These are phyloP conservation scores for Carabus problematicus DNA, from an alignment of 2,888 invertebrate genomes.

Conservation along the genomic window DNA sequence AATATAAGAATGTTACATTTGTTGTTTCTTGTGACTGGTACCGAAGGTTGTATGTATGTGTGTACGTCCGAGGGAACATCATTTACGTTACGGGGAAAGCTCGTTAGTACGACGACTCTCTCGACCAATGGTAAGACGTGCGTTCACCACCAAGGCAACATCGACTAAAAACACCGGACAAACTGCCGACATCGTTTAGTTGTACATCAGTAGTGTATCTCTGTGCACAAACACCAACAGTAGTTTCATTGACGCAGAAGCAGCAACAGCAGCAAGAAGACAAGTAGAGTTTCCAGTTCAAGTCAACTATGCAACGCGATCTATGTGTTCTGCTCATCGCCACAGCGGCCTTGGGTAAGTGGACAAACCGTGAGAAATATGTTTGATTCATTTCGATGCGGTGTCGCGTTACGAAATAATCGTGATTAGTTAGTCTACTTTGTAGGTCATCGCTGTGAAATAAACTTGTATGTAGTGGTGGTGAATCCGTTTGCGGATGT, in stretches of 20 bases:
- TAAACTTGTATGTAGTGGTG: too few relatives aligned
- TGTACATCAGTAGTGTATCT: constrained; percentile 17
- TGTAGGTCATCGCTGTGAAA: too few relatives aligned
- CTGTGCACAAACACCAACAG: background rate
- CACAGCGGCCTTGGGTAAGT: constrained; percentile 28
- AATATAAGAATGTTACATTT: too few relatives aligned
- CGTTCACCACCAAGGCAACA: background rate
- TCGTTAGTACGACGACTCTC: background rate
- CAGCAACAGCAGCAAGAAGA: constrained; percentile 13
- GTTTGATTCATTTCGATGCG: too few relatives aligned
- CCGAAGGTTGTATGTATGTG: background rate
- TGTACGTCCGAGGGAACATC: constrained; percentile 1
- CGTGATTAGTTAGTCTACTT: too few relatives aligned
- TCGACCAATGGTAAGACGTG: constrained; percentile 12
- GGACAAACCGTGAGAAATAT: background rate
- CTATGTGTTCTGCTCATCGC: constrained; percentile 19
- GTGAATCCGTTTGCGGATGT: too few relatives aligned
- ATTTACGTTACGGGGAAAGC: constrained; percentile 20
- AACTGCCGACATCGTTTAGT: constrained; percentile 12
- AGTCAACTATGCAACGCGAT: too few relatives aligned
- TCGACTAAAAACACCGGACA: constrained; percentile 16
- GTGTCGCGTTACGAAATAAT: too few relatives aligned
- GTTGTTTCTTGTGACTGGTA: too few relatives aligned
- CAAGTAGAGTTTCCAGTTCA: background rate
- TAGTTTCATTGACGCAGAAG: background rate